These are phyloP conservation scores for Callocephalon fimbriatum DNA, from an alignment of 2,113 vertebrate genomes.

Conservation along the genomic window DNA sequence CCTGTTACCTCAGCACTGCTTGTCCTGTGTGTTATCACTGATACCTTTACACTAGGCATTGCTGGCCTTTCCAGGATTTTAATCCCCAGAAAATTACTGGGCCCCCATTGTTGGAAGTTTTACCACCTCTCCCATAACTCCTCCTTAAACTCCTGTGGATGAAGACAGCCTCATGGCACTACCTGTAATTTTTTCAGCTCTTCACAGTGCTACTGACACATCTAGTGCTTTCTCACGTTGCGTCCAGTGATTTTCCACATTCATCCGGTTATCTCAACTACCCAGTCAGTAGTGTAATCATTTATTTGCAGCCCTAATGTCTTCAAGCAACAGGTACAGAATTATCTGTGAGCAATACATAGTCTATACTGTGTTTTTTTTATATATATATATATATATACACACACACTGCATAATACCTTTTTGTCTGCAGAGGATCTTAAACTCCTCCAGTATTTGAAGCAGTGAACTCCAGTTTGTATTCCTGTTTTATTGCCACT, in stretches of 20 bases:
- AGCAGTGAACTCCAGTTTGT: background rate
- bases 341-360: background rate
- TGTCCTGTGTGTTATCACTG: no score
- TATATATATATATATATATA: no score
- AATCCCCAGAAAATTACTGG: background rate
- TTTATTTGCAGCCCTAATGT: background rate
- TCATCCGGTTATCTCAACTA: background rate
- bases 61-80: background rate
- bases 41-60: background rate
- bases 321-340: background rate
- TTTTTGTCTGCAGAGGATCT: background rate
- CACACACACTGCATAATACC: background rate
- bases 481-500: background rate
- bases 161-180: background rate
- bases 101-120: accelerated
- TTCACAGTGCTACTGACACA: background rate
- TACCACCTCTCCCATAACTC: background rate
- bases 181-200: background rate
- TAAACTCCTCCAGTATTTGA: background rate
- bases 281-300: background rate
- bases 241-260: background rate
- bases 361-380: background rate
- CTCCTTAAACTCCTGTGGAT: background rate
- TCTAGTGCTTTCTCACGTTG: background rate
- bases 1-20: background rate